Evolutionary conservation across 2,797 vertebrate species (phyloP).

Genomic region (Erethizon dorsatum): DNA sequence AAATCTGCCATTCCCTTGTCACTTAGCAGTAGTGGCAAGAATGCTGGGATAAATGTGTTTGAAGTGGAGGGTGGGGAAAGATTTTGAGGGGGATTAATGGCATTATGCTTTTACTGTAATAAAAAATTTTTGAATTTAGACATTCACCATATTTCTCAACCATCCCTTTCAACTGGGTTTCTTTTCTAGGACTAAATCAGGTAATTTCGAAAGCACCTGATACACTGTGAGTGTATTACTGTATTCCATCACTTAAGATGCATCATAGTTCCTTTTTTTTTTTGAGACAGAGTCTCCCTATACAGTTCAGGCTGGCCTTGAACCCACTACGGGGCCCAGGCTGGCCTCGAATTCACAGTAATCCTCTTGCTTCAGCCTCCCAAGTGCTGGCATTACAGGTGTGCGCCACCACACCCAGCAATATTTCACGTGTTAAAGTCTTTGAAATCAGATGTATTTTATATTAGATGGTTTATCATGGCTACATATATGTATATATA

Average conservation of each 20-base stretch:
- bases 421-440: not conserved
- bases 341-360: not conserved
- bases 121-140: not conserved
- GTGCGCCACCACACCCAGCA: not conserved
- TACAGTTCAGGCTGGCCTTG: not conserved
- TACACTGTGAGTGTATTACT: not conserved
- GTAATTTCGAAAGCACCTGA: conserved; percentile 8
- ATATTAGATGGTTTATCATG: not conserved
- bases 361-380: no score
- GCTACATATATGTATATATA: no score
- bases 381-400: no score
- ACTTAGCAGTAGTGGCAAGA: not conserved
- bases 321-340: no score
- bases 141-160: not conserved
- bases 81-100: not conserved
- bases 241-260: not conserved
- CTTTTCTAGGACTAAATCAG: conserved; percentile 2
- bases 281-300: not conserved
- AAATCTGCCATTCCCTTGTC: not conserved
- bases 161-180: not conserved
- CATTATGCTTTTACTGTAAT: not conserved
- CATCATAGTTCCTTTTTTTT: not conserved
- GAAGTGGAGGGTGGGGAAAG: not conserved
- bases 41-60: not conserved
- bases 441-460: conserved; percentile 25